Evolutionary conservation across 2,888 invertebrate species (phyloP).

Genomic region (Darwinula stevensoni): DNA sequence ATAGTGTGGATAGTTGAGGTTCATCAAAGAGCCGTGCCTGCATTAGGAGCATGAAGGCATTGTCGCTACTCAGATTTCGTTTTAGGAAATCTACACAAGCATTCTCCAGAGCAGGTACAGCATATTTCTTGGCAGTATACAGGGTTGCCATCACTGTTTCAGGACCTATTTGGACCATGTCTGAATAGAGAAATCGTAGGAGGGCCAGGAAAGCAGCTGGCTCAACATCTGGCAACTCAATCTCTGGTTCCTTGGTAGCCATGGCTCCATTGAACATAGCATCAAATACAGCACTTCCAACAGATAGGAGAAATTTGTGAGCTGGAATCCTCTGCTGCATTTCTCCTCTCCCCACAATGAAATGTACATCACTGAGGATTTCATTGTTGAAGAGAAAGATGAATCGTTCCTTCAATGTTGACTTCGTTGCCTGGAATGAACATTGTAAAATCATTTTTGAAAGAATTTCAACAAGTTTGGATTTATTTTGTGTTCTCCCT

Average conservation of each 20-base stretch:
- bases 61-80: constrained; percentile 43
- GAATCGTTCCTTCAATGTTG: constrained; percentile 39
- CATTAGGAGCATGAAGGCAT: constrained; percentile 48
- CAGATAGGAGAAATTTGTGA: constrained; percentile 43
- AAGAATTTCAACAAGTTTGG: too few relatives aligned
- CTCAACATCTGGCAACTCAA: constrained; percentile 54
- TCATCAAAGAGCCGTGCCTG: constrained; percentile 52
- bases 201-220: constrained; percentile 47
- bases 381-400: constrained; percentile 34
- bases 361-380: constrained; percentile 37
- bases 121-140: constrained; percentile 62
- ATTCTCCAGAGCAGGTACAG: constrained; percentile 47
- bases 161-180: constrained; percentile 50
- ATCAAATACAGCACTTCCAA: constrained; percentile 57
- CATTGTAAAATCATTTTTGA: too few relatives aligned
- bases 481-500: too few relatives aligned
- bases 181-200: constrained; percentile 35
- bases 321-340: constrained; percentile 35
- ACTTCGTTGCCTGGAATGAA: constrained; percentile 45
- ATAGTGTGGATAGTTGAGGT: constrained; percentile 43
- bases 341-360: constrained; percentile 38
- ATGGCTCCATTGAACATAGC: constrained; percentile 54
- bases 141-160: constrained; percentile 61
- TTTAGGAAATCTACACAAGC: constrained; percentile 48
- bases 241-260: constrained; percentile 30